Evolutionary conservation across 1,140 invertebrate genomes (phyloP).

Genomic region (Drosophila bocqueti): DNA sequence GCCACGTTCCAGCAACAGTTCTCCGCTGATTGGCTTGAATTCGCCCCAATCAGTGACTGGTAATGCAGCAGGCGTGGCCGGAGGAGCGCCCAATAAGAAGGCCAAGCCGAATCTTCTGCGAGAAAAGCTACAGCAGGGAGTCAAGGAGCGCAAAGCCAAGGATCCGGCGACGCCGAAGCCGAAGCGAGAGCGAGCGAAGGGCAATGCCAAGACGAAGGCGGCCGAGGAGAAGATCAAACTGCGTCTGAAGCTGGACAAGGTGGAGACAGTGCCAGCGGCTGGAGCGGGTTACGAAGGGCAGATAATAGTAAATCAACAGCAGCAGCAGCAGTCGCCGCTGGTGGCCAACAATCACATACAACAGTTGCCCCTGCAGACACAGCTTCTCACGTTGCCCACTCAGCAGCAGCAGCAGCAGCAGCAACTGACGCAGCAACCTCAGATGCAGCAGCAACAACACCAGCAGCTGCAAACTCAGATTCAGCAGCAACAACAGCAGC

Average conservation of each 20-base stretch:
- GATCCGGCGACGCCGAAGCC: constrained; percentile 64
- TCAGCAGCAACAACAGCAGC: constrained; percentile 40
- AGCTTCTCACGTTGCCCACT: constrained; percentile 42
- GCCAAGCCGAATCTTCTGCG: constrained; percentile 76
- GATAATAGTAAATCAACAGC: constrained; percentile 46
- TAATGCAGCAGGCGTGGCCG: background rate
- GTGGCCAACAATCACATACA: constrained; percentile 28
- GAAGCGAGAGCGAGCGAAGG: constrained; percentile 80
- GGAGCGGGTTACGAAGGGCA: constrained; percentile 57
- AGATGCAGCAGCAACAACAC: constrained; percentile 66
- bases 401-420: constrained; percentile 44
- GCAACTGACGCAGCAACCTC: constrained; percentile 58
- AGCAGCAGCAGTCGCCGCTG: constrained; percentile 32
- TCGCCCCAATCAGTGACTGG: constrained; percentile 33
- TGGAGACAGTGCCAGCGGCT: constrained; percentile 89
- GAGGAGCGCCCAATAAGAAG: constrained; percentile 55
- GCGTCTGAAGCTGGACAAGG: constrained; percentile 92
- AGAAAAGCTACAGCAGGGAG: constrained; percentile 77
- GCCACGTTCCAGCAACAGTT: constrained; percentile 65
- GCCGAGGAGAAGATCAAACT: constrained; percentile 92
- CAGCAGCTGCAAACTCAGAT: constrained; percentile 27
- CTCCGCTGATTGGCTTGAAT: constrained; percentile 51
- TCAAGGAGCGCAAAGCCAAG: constrained; percentile 82
- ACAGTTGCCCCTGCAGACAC: constrained; percentile 55
- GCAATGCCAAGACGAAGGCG: constrained; percentile 82